Base-by-base conservation (phyloP, 2,113 vertebrate genomes). In the Mormyrus lacerda region DNA sequence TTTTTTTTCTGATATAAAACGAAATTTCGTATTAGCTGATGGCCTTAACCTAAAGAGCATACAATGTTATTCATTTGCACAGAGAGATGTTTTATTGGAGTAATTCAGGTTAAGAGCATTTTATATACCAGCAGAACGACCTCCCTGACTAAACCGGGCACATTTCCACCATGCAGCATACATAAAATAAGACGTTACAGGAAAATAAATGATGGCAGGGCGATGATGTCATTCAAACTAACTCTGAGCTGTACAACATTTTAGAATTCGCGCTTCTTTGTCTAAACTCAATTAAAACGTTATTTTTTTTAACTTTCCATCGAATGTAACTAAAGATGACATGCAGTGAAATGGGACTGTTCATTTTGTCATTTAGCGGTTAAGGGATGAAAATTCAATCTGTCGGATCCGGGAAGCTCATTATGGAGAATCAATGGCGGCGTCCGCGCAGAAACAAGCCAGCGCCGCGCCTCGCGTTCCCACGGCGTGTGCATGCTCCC, bases 321-420 rank as follows among this genome's bases (percentile, higher is more conserved):
- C n/a, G 69, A 76, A 76, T 35, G 79, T 83, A 21, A 92, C 91
- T 94, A 92, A 92, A 85, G 87, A 51, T 45, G 85, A 91, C 92
- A 93, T 92, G 87, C 87, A 87, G 90, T 89, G 89, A 92, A 91
- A 90, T 21, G 44, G 90, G 92, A 91, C 89, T 92, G 91, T 91
- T 47, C 84, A 91, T 92, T 94, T 94, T 94, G 95, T 95, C 94
- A 94, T 95, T 91, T 90, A 91, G 90, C 79, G 88, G 91, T 88
- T 91, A 91, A 88, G 89, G 21, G 89, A 89, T 93, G 91, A 94
- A 94, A 94, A 94, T 91, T 91, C 92, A 93, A 92, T 95, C 91
- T 93, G 85, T 92, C 42, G 91, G 89, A 91, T 47, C 93, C 94
- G 94, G 94, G 93, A 93, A 91, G 39, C 84, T n/a, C 76, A 55